These are phyloP conservation scores for Ranitomeya variabilis DNA, from an alignment of 2,113 vertebrate genomes.

Conservation along the genomic window DNA sequence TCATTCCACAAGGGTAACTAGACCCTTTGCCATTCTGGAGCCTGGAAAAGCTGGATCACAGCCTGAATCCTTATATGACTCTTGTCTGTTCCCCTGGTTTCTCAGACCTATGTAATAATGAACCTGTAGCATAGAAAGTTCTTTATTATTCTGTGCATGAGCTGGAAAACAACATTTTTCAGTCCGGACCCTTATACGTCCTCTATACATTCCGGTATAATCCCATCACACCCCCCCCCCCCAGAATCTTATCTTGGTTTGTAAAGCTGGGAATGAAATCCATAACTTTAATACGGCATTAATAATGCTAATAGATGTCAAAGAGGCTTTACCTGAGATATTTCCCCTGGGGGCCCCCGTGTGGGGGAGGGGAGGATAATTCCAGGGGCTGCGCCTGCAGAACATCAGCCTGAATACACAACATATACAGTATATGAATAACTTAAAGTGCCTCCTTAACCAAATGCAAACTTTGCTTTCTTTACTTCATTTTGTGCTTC, in stretches of 20 bases:
- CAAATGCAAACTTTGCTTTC: too few relatives aligned
- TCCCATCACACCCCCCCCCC: neutral
- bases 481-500: neutral
- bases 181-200: neutral
- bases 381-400: neutral
- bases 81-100: too few relatives aligned
- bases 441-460: neutral
- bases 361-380: neutral
- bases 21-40: too few relatives aligned
- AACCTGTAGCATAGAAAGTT: neutral
- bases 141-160: neutral
- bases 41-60: too few relatives aligned
- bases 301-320: constrained; percentile 33
- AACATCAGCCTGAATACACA: neutral
- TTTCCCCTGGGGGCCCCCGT: neutral
- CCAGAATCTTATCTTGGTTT: neutral
- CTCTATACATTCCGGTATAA: neutral
- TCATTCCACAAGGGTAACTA: too few relatives aligned
- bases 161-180: constrained; percentile 22
- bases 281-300: neutral
- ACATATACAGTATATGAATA: neutral
- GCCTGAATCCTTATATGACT: too few relatives aligned
- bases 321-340: neutral
- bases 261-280: neutral
- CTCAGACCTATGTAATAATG: too few relatives aligned